Evolutionary conservation across 2,797 vertebrate genomes (phyloP).

Genomic region (Amphiprion clarkii): DNA sequence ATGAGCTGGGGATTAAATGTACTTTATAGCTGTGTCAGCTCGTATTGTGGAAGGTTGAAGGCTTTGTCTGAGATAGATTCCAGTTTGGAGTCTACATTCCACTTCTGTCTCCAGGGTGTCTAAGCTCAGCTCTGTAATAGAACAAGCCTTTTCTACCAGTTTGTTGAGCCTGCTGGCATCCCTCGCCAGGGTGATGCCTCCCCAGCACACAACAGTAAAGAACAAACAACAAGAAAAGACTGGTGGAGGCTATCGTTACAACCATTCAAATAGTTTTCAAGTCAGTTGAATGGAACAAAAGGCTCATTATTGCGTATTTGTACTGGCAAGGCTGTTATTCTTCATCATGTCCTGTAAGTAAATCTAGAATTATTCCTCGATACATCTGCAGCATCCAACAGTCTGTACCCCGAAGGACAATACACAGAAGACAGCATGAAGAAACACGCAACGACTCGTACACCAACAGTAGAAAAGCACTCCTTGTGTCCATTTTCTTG

Average conservation of each 20-base stretch:
- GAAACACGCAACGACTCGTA: not conserved
- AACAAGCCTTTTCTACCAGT: slow-evolving; percentile 55
- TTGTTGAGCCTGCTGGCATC: slow-evolving; percentile 63
- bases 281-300: not conserved
- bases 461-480: no score
- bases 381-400: not conserved
- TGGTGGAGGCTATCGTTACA: slow-evolving; percentile 6
- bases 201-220: slow-evolving; percentile 31
- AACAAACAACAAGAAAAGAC: slow-evolving; percentile 43
- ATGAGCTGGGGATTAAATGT: slow-evolving; percentile 73
- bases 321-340: not conserved
- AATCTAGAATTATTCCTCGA: not conserved
- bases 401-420: not conserved
- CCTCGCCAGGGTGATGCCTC: slow-evolving; percentile 41
- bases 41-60: slow-evolving; percentile 64
- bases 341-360: not conserved
- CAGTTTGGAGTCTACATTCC: slow-evolving; percentile 62
- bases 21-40: slow-evolving; percentile 76
- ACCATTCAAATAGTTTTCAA: slow-evolving; percentile 2
- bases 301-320: slow-evolving; percentile 1
- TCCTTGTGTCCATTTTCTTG: not conserved
- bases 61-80: slow-evolving; percentile 62
- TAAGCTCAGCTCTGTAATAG: slow-evolving; percentile 56
- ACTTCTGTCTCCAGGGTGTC: slow-evolving; percentile 69
- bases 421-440: not conserved